Evolutionary conservation across 2,113 vertebrate species (phyloP).

Genomic region (Leuciscus idus): DNA sequence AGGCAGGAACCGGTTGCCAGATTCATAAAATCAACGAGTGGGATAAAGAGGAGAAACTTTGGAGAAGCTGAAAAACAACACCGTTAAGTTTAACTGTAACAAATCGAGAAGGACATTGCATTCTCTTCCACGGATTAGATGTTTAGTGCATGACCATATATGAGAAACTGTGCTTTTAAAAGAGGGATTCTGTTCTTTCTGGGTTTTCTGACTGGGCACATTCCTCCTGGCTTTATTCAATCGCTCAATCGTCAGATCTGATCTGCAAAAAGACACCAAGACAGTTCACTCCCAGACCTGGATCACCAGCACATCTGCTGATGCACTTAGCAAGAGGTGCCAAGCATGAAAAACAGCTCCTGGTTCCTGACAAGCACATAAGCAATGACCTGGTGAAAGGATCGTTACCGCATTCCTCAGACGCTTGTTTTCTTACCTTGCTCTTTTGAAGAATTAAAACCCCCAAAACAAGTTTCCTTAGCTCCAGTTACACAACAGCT

Average conservation of each 20-base stretch:
- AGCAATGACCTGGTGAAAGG: conserved; percentile 36
- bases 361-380: conserved; percentile 31
- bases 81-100: conserved; percentile 4
- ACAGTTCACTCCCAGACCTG: background rate
- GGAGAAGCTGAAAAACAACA: conserved; percentile 20
- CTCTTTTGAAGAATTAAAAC: background rate
- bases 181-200: background rate
- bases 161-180: background rate
- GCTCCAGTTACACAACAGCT: background rate
- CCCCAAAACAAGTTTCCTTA: conserved; percentile 14
- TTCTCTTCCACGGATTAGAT: background rate
- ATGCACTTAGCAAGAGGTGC: conserved; percentile 49
- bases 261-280: background rate
- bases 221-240: background rate
- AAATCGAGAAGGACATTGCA: conserved; percentile 22
- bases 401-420: conserved; percentile 6
- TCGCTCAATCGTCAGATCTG: background rate
- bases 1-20: conserved; percentile 49
- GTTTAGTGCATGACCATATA: background rate
- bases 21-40: conserved; percentile 54
- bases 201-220: background rate
- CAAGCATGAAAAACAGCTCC: conserved; percentile 52
- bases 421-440: conserved; percentile 29
- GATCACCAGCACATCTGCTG: conserved; percentile 45
- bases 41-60: conserved; percentile 46